Evolutionary conservation across 2,888 invertebrate species (phyloP), one percentile per base, ranked within the genome.

Genomic region (Seira ritae): DNA sequence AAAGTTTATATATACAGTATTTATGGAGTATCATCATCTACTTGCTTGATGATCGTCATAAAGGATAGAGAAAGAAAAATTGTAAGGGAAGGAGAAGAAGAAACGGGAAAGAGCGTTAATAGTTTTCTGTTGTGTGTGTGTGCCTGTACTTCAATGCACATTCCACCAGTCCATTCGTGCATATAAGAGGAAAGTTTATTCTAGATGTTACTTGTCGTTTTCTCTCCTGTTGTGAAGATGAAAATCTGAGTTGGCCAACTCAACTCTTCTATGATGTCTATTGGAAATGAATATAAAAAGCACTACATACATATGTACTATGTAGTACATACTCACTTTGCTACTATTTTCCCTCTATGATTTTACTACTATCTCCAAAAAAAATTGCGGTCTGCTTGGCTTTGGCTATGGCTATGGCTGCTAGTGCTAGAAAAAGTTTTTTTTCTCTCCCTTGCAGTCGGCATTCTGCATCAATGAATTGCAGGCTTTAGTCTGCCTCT

Each of bases 91-190:
- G 31, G n/a, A n/a, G n/a, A n/a, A n/a, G n/a, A n/a, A 55, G 55
- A 55, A 55, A 12, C 31, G 31, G 3, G n/a, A n/a, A n/a, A 31
- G 3, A 31, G 31, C 31, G 55, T 12, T 17, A 55, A 55, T 55
- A 55, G 55, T 55, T 55, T 55, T 55, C 55, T 55, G 31, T 31
- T 31, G 31, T 31, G 55, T 55, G 55, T 55, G 55, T 55, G 55
- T 55, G 15, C 8, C 8, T 55, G 55, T 55, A 3, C 8, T 31
- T 31, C 55, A 55, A 12, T 12, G 1, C 55, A 55, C 55, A 55
- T 55, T 55, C 55, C 55, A n/a, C 15, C 55, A 12, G 55, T 15
- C 55, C 55, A 17, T 55, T 12, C 17, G 55, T 55, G 55, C 55
- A 55, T 55, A 55, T 3, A 55, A 42, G 1, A 55, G 55, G 31